Evolutionary conservation across 1,140 invertebrate species (phyloP), one percentile per base, ranked within the genome.

Genomic region (Drosophila navojoa): DNA sequence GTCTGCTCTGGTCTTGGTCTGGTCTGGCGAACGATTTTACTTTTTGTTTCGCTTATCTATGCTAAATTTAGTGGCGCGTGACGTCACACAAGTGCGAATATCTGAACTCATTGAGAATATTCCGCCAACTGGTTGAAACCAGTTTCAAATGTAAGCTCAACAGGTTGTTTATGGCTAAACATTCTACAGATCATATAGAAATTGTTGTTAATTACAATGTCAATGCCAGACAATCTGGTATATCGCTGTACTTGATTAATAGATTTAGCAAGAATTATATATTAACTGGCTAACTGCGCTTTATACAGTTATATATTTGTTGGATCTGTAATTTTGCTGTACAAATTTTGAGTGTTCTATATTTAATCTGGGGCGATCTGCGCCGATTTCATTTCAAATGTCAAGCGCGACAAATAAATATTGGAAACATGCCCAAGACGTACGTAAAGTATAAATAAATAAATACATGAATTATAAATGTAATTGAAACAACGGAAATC

Each of bases 401-500:
- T 77, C 76, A 84, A 77, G 68, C 38, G 68, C 38, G 68, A 57
- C 66, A 81, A 77, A 90, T 71, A 71, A 71, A 44, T 54, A 70
- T 81, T 77, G 77, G 82, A 85, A 82, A 35, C 70, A 80, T 81
- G 80, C 74, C 82, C 80, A 89, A 66, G 72, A 57, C 69, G 71
- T 78, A 16, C 42, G 29, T 47, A 77, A 79, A 77, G 60, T 75
- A 72, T 66, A 73, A 64, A 74, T 67, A 74, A 67, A 76, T 69
- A 57, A 72, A 75, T 79, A 29, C 57, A 59, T 47, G 77, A 79
- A 79, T 62, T 75, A 72, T 66, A 74, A 67, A 76, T 69, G 58
- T 67, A 61, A 71, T 70, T 79, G 55, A 71, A 38, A 50, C n/a
- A 78, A 47, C 45, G 60, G 47, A 77, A 74, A 71, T 73, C 22